Evolutionary conservation across 1,140 invertebrate genomes (phyloP).

Genomic region (Littorina saxatilis): DNA sequence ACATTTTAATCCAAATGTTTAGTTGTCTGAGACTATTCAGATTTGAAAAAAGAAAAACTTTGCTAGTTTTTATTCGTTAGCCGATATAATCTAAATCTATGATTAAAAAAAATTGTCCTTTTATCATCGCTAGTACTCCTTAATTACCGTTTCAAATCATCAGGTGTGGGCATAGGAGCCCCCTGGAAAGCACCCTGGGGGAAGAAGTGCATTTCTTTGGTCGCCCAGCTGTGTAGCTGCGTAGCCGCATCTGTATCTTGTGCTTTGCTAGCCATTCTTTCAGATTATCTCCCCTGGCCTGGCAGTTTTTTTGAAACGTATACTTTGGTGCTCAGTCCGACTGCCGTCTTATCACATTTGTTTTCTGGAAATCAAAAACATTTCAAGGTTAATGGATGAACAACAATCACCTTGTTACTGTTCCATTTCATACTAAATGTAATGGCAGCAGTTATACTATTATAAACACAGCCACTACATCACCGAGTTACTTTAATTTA

Average conservation of each 20-base stretch:
- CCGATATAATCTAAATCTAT: background rate
- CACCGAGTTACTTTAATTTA: too few relatives aligned
- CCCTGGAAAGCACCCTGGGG: slow-evolving; percentile 40
- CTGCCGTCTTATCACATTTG: too few relatives aligned
- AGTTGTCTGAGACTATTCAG: background rate
- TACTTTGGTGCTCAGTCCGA: too few relatives aligned
- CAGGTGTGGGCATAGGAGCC: slow-evolving; percentile 35
- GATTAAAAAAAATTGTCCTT: background rate
- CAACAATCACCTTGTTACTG: too few relatives aligned
- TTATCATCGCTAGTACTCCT: background rate
- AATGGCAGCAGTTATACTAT: too few relatives aligned
- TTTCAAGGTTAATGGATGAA: too few relatives aligned
- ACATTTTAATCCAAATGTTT: background rate
- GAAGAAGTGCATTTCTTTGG: slow-evolving; percentile 51
- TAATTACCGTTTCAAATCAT: slow-evolving; percentile 46
- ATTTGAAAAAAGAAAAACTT: background rate
- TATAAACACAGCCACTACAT: too few relatives aligned
- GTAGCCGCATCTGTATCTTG: slow-evolving; percentile 38
- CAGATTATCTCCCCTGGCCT: background rate
- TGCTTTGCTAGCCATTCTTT: background rate
- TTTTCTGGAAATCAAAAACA: too few relatives aligned
- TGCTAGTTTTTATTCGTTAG: background rate
- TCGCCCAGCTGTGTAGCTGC: slow-evolving; percentile 47
- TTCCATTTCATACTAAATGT: too few relatives aligned
- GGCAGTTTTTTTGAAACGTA: too few relatives aligned